A percentile compares a stretch with the other conserved stretches of the same genome.
phyloP scores from a whole-genome alignment of 2,113 vertebrate genomes.

The Sebastes fasciatus region DNA sequence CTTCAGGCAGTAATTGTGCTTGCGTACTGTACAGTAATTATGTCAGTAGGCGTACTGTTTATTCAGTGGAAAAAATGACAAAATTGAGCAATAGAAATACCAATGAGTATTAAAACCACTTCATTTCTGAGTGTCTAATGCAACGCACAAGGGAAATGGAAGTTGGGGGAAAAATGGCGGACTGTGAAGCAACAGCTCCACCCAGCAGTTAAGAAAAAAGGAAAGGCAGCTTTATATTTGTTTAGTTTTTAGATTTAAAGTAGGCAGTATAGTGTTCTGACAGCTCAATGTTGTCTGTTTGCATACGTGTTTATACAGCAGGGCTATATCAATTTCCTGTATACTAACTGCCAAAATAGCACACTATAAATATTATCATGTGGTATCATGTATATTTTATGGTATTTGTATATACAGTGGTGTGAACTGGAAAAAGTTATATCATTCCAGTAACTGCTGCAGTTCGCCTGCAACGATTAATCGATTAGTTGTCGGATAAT shows the following conservation, averaged over 20 bases:
- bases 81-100: not conserved
- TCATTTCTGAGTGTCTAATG: not conserved
- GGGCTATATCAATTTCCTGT: not conserved
- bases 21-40: not conserved
- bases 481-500: too few relatives aligned
- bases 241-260: not conserved
- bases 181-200: not conserved
- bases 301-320: not conserved
- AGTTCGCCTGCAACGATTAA: too few relatives aligned
- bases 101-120: not conserved
- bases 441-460: not conserved
- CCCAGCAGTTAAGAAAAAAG: not conserved
- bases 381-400: not conserved
- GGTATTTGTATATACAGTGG: not conserved
- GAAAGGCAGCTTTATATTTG: not conserved
- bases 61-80: not conserved
- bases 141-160: not conserved
- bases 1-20: not conserved
- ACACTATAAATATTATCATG: slow-evolving; percentile 3
- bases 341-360: not conserved
- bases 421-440: not conserved
- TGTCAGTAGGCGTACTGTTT: not conserved
- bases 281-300: not conserved
- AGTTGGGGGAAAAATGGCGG: not conserved
- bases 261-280: not conserved